Conservation (phyloP, 1,140 invertebrate genomes). For the Cephus cinctus region DNA sequence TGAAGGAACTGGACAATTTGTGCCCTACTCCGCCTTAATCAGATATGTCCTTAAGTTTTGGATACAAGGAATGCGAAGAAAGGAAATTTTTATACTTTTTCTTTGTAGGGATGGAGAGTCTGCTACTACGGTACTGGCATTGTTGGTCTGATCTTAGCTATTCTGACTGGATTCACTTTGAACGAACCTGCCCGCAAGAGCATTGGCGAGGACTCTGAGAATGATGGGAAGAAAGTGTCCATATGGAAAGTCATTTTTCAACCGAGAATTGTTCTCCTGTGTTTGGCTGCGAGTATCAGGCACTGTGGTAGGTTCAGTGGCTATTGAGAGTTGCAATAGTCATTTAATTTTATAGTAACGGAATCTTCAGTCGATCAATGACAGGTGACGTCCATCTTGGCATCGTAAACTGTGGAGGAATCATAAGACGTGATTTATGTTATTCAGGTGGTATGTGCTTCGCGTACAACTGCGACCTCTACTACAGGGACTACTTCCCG, state of each 20-base stretch:
- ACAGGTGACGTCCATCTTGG: no score
- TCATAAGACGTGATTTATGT: no score
- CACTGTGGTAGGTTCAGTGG: conserved; percentile 71
- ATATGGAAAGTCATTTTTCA: conserved; percentile 74
- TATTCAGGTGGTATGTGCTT: conserved; percentile 80
- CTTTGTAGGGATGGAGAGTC: conserved; percentile 78
- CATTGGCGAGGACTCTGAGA: conserved; percentile 63
- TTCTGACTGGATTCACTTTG: conserved; percentile 73
- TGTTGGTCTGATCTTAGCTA: conserved; percentile 73
- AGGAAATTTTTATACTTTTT: conserved; percentile 4
- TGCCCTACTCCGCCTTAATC: no score
- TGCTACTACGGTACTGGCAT: conserved; percentile 84
- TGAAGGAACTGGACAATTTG: no score
- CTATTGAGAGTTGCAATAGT: conserved; percentile 4
- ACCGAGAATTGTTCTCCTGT: conserved; percentile 78
- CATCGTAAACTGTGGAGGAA: no score
- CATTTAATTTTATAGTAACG: no score
- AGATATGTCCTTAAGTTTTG: no score
- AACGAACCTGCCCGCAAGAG: conserved; percentile 74
- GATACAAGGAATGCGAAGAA: no score
- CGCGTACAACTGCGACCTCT: conserved; percentile 86
- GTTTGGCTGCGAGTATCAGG: conserved; percentile 84
- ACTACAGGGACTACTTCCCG: conserved; percentile 84
- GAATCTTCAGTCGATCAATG: no score
- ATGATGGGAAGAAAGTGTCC: conserved; percentile 55